Conservation (phyloP, 2,113 vertebrate species). For the Myodes glareolus region DNA sequence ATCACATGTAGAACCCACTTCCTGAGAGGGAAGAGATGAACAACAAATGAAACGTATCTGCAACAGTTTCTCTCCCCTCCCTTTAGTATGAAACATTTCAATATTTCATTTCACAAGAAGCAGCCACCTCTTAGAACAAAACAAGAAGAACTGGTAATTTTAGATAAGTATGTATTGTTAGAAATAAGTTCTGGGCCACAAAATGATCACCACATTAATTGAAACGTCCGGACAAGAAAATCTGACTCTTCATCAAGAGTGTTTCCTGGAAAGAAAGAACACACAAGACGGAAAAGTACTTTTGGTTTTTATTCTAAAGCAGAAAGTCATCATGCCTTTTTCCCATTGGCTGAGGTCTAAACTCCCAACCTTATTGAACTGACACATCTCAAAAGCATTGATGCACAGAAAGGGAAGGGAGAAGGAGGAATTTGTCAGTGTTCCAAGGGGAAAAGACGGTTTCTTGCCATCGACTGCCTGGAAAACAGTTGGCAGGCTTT, state of each 20-base stretch:
- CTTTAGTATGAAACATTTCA: not conserved
- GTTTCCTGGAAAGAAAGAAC: not conserved
- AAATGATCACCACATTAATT: not conserved
- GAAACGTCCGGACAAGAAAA: not conserved
- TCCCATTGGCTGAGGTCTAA: not conserved
- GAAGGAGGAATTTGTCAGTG: too few species aligned
- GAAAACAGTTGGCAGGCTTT: not conserved
- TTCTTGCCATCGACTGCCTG: not conserved
- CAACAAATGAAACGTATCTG: not conserved
- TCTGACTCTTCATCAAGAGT: not conserved
- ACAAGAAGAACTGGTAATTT: not conserved
- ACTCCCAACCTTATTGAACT: not conserved
- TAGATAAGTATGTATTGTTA: not conserved
- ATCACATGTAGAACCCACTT: not conserved
- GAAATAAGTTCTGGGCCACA: not conserved
- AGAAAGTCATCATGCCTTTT: not conserved
- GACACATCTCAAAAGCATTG: not conserved
- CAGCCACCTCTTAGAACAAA: not conserved
- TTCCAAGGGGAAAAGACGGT: not conserved
- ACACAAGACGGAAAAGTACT: not conserved
- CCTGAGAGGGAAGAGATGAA: not conserved
- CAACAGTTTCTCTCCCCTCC: not conserved
- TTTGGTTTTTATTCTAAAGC: not conserved
- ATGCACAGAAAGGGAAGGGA: not conserved
- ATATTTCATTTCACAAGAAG: constrained; percentile 22